phyloP scores from a whole-genome alignment of 2,888 invertebrate genomes.

The Punctoribates punctum region DNA sequence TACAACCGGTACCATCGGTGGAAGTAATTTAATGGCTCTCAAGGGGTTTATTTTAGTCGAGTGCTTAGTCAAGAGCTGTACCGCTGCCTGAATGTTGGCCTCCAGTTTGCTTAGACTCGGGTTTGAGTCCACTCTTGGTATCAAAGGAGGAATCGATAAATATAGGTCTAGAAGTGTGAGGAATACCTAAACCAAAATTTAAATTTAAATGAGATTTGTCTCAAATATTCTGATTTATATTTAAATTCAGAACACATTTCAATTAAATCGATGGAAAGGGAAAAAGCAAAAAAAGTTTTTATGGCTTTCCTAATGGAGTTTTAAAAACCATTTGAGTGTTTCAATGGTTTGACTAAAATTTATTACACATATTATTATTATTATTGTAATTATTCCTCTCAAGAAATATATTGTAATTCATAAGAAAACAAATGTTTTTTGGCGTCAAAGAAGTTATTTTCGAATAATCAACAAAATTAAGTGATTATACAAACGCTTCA shows the following conservation, averaged over 20 bases:
- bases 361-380: too few relatives aligned
- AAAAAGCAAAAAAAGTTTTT: too few relatives aligned
- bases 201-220: neutral
- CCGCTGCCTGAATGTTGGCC: constrained; percentile 73
- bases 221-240: neutral
- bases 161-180: constrained; percentile 43
- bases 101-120: constrained; percentile 48
- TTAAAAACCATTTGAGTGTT: too few relatives aligned
- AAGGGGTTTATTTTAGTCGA: constrained; percentile 78
- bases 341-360: too few relatives aligned
- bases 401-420: too few relatives aligned
- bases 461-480: too few relatives aligned
- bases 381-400: too few relatives aligned
- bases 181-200: constrained; percentile 41
- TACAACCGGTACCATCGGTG: constrained; percentile 71
- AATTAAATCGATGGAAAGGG: neutral
- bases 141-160: constrained; percentile 23
- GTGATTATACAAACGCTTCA: too few relatives aligned
- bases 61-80: constrained; percentile 75
- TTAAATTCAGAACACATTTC: neutral
- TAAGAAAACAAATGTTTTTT: too few relatives aligned
- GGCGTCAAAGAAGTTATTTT: too few relatives aligned
- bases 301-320: too few relatives aligned
- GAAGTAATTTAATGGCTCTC: constrained; percentile 66
- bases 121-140: neutral